phyloP scores from a whole-genome alignment of 2,113 vertebrate species.

The Ancistrus triradiatus region DNA sequence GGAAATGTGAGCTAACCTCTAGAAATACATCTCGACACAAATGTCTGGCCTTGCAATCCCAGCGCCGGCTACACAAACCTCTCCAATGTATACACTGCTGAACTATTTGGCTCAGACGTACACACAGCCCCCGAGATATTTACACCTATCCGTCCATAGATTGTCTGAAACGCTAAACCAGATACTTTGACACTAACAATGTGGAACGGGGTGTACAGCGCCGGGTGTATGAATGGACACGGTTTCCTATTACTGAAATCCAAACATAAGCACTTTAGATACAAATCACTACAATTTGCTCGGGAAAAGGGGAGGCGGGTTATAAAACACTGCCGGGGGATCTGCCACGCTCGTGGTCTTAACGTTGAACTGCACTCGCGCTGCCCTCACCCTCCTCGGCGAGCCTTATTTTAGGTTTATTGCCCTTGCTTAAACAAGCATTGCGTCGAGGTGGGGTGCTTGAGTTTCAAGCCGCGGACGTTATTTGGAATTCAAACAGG shows the following conservation, averaged over 20 bases:
- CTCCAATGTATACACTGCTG: not conserved
- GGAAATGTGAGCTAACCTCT: no score
- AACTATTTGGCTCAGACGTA: not conserved
- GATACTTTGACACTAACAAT: not conserved
- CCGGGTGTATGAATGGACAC: not conserved
- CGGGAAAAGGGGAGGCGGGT: not conserved
- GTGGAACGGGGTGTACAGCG: not conserved
- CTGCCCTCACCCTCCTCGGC: not conserved
- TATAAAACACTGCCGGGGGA: not conserved
- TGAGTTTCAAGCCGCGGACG: conserved; percentile 5
- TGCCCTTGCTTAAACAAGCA: conserved; percentile 7
- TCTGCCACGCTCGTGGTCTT: not conserved
- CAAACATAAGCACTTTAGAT: not conserved
- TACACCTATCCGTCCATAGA: not conserved
- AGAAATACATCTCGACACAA: no score
- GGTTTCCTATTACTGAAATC: not conserved
- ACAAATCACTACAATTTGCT: not conserved
- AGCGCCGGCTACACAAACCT: not conserved
- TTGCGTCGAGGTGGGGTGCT: not conserved
- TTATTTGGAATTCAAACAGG: conserved; percentile 13
- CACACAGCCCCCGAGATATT: not conserved
- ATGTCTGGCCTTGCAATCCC: no score
- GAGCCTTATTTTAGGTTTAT: not conserved
- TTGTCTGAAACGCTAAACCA: not conserved
- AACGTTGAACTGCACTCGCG: not conserved